phyloP scores from a whole-genome alignment of 2,888 invertebrate genomes.

The Lacanobia oleracea region DNA sequence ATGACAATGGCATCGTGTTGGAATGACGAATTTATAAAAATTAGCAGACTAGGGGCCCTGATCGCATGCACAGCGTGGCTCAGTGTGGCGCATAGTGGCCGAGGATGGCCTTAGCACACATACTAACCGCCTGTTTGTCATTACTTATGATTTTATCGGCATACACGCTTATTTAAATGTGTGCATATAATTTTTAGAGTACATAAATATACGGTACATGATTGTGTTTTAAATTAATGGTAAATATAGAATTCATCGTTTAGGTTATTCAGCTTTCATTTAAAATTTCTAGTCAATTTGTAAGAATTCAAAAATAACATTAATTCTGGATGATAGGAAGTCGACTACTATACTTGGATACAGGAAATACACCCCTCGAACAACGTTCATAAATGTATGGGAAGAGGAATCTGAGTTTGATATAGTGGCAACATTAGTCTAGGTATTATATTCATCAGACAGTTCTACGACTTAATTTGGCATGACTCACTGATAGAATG shows the following conservation, averaged over 20 bases:
- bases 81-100: neutral
- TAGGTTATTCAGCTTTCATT: neutral
- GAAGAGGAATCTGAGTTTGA: neutral
- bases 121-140: constrained; percentile 57
- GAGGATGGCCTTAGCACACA: constrained; percentile 62
- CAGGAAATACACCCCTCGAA: neutral
- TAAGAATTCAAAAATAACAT: neutral
- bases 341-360: neutral
- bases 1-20: no score
- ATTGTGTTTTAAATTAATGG: neutral
- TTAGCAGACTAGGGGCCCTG: no score
- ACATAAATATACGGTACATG: constrained; percentile 8
- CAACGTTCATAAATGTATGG: neutral
- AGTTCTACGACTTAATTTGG: constrained; percentile 10
- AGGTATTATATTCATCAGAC: constrained; percentile 13
- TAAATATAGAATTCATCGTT: neutral
- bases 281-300: neutral
- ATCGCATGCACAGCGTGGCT: constrained; percentile 10
- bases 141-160: constrained; percentile 46
- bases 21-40: no score
- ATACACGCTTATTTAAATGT: constrained; percentile 35
- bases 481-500: constrained; percentile 36
- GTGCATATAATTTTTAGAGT: neutral
- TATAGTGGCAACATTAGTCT: neutral
- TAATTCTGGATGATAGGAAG: neutral